Evolutionary conservation across 53 echinoderm and acorn worm species (phyloP).

Genomic region (Zoroaster sp.): DNA sequence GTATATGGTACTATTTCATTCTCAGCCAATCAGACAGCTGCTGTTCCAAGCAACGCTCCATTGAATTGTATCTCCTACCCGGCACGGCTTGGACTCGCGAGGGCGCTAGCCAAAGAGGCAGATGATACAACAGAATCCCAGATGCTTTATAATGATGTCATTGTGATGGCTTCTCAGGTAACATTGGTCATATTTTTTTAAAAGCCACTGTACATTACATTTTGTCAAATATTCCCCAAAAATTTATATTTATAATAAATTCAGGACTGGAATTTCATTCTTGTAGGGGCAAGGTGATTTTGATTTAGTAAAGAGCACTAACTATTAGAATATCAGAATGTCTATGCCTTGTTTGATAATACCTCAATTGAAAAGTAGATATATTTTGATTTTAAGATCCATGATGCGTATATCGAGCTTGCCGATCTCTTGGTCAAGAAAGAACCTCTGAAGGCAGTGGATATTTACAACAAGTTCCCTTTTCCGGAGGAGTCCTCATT

Average conservation of each 20-base stretch:
- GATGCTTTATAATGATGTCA: slow-evolving; percentile 93
- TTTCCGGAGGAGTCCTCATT: slow-evolving; percentile 85
- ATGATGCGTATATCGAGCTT: slow-evolving; percentile 96
- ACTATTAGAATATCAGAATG: too few relatives aligned
- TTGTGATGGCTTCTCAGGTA: slow-evolving; percentile 93
- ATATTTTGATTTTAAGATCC: too few relatives aligned
- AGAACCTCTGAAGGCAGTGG: slow-evolving; percentile 85
- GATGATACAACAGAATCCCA: slow-evolving; percentile 73
- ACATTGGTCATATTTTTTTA: too few relatives aligned
- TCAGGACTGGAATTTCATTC: background rate
- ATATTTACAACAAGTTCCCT: slow-evolving; percentile 85
- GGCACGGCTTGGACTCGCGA: slow-evolving; percentile 84
- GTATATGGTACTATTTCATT: background rate
- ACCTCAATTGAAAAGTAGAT: too few relatives aligned
- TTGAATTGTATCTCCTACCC: slow-evolving; percentile 87
- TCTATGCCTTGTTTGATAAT: too few relatives aligned
- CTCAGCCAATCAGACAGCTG: slow-evolving; percentile 17
- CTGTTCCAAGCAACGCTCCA: slow-evolving; percentile 85
- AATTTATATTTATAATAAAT: too few relatives aligned
- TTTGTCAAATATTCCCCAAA: too few relatives aligned
- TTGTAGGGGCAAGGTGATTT: background rate
- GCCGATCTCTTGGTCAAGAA: slow-evolving; percentile 80
- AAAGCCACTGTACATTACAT: too few relatives aligned
- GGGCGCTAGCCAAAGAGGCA: slow-evolving; percentile 81
- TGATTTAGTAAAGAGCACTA: background rate